These are phyloP conservation scores for Protomyctophum bolini DNA, from an alignment of 2,113 vertebrate genomes.

Conservation along the genomic window DNA sequence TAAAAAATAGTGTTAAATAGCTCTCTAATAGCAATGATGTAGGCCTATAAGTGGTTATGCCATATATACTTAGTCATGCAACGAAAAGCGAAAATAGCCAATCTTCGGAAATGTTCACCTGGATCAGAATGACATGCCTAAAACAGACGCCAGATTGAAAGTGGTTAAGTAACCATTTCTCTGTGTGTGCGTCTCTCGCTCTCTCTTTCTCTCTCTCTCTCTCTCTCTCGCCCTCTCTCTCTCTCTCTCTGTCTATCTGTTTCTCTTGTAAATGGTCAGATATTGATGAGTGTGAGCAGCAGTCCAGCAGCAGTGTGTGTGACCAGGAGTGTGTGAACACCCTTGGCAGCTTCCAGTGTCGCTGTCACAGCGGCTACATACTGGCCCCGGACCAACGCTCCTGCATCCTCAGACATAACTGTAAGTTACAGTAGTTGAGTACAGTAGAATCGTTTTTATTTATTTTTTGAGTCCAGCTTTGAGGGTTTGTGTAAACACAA, in stretches of 20 bases:
- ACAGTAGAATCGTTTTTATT: no score
- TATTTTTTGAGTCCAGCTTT: no score
- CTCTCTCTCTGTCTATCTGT: neutral
- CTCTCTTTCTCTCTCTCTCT: neutral
- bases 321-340: constrained; percentile 81
- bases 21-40: no score
- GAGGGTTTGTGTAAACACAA: no score
- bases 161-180: no score
- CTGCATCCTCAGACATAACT: constrained; percentile 71
- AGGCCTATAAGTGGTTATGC: no score
- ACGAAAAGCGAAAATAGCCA: no score
- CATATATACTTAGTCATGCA: no score
- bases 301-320: constrained; percentile 61
- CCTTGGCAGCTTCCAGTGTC: constrained; percentile 76
- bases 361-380: constrained; percentile 72
- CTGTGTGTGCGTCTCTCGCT: neutral
- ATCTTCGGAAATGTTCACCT: no score
- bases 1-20: no score
- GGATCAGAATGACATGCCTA: no score
- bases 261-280: constrained; percentile 53
- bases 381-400: constrained; percentile 71
- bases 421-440: constrained; percentile 59
- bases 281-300: constrained; percentile 77
- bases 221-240: neutral
- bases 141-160: no score